phyloP scores from a whole-genome alignment of 2,797 vertebrate genomes.

The Sphenodon punctatus region DNA sequence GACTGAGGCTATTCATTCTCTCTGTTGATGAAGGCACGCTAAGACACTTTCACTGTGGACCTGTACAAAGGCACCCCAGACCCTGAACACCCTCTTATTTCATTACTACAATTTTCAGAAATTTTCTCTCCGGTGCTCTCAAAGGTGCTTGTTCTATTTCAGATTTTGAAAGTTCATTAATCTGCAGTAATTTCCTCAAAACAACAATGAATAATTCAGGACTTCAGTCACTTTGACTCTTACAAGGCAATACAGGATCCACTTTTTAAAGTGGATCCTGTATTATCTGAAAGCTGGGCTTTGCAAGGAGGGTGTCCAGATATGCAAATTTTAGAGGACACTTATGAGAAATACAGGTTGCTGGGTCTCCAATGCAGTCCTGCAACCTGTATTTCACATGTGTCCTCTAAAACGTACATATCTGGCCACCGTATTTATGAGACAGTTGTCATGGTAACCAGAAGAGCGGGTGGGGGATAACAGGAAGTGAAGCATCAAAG shows the following conservation, averaged over 20 bases:
- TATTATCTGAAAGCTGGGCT: constrained; percentile 9
- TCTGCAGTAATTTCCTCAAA: constrained; percentile 57
- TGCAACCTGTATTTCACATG: no score
- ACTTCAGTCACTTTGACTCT: constrained; percentile 43
- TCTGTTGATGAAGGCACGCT: not conserved
- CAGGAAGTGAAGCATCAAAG: constrained; percentile 48
- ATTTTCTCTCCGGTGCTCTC: not conserved
- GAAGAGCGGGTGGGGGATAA: not conserved
- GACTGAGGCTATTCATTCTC: not conserved
- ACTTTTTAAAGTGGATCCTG: not conserved
- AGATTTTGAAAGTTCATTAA: constrained; percentile 45
- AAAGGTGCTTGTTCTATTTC: not conserved
- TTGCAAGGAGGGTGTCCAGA: no score
- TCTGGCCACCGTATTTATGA: no score
- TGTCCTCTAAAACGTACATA: no score
- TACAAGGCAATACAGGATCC: constrained; percentile 32
- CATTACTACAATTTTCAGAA: constrained; percentile 44
- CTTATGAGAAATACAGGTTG: no score
- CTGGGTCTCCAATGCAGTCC: no score
- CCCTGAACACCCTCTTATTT: constrained; percentile 36
- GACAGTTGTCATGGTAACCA: constrained; percentile 50
- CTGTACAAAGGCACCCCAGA: not conserved
- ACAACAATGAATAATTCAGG: constrained; percentile 25
- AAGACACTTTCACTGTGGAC: constrained; percentile 14
- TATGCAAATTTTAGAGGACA: no score